Conservation (phyloP, 2,113 vertebrate genomes). For the Fregetta grallaria region DNA sequence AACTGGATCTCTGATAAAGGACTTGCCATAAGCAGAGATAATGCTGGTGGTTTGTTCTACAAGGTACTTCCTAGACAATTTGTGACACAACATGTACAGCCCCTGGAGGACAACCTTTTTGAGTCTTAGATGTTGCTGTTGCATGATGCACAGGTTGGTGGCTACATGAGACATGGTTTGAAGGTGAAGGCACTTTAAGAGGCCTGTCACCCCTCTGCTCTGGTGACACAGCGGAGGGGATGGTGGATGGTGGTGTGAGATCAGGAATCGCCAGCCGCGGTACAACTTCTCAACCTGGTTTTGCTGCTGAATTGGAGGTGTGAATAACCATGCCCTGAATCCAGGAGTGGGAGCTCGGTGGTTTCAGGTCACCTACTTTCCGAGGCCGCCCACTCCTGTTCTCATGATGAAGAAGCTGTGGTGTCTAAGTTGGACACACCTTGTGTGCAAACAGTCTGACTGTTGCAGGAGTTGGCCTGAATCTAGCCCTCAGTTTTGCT, state of each 20-base stretch:
- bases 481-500: background rate
- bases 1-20: background rate
- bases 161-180: accelerated
- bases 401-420: background rate
- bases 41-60: background rate
- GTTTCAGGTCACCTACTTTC: background rate
- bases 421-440: background rate
- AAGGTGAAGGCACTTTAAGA: background rate
- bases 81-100: background rate
- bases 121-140: background rate
- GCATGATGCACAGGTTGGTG: accelerated
- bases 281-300: background rate
- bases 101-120: background rate
- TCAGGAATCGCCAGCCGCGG: accelerated
- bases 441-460: no score
- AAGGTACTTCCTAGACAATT: background rate
- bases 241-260: background rate
- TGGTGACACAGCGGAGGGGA: background rate
- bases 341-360: background rate
- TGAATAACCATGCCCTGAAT: background rate
- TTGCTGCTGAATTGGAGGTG: background rate
- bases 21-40: background rate
- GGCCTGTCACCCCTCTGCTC: background rate
- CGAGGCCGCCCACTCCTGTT: background rate
- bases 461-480: background rate